These are phyloP conservation scores for Gallirallus australis DNA, from an alignment of 2,797 vertebrate genomes.

Conservation along the genomic window DNA sequence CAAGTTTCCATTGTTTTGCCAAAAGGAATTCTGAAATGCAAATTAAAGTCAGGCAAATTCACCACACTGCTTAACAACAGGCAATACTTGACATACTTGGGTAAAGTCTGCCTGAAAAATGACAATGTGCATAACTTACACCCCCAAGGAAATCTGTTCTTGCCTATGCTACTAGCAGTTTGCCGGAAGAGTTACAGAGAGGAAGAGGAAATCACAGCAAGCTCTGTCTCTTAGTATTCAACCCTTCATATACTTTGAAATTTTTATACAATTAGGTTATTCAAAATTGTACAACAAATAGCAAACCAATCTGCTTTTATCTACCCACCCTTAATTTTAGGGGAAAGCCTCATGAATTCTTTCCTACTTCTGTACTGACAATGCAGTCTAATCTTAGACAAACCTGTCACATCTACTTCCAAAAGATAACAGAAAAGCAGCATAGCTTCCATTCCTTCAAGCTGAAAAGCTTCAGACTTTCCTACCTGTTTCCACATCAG, in stretches of 20 bases:
- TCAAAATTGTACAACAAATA: not conserved
- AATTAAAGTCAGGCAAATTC: not conserved
- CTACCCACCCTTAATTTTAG: not conserved
- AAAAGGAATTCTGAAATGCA: not conserved
- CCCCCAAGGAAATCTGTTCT: not conserved
- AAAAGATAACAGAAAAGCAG: not conserved
- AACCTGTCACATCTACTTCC: constrained; percentile 31
- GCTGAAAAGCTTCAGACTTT: not conserved
- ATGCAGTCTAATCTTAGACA: not conserved
- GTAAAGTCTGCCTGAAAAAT: not conserved
- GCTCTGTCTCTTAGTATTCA: not conserved
- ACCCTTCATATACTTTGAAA: not conserved
- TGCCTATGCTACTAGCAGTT: not conserved
- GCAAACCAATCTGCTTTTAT: not conserved
- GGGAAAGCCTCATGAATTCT: not conserved
- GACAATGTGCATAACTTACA: rapidly evolving
- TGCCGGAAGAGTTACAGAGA: not conserved
- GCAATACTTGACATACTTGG: not conserved
- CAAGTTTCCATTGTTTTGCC: not conserved
- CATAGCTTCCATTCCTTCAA: not conserved
- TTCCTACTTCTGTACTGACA: not conserved
- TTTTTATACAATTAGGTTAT: not conserved
- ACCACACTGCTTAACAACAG: not conserved
- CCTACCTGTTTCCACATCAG: not conserved
- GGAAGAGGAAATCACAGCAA: not conserved